phyloP scores from a whole-genome alignment of 2,888 invertebrate genomes.

The Pristionchus japonicus region DNA sequence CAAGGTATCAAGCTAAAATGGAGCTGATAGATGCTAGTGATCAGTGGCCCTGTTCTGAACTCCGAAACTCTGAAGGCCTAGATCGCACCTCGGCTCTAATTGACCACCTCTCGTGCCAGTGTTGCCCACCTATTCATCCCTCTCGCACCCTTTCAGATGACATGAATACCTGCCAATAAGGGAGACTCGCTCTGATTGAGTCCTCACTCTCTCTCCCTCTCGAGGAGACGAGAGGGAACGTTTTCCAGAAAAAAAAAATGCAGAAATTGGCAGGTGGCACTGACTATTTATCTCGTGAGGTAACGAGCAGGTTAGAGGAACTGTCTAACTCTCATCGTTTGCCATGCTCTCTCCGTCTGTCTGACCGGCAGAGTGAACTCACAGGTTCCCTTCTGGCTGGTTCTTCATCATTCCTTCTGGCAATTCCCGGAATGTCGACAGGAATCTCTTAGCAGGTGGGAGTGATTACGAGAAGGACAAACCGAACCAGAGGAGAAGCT shows the following conservation, averaged over 20 bases:
- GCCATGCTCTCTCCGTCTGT: too few relatives aligned
- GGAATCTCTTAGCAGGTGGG: background rate
- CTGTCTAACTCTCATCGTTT: too few relatives aligned
- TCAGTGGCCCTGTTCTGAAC: too few relatives aligned
- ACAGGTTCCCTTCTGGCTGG: background rate
- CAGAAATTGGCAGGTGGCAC: background rate
- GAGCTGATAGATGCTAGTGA: too few relatives aligned
- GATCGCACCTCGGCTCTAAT: constrained; percentile 13
- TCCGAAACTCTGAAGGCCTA: too few relatives aligned
- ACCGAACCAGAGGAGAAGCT: background rate
- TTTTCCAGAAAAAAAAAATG: background rate
- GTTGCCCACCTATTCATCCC: background rate
- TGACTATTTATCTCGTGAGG: background rate
- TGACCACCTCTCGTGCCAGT: background rate
- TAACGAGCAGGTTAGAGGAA: constrained; percentile 10
- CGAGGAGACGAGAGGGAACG: background rate
- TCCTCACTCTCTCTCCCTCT: too few relatives aligned
- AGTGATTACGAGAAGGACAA: background rate
- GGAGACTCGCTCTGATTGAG: background rate
- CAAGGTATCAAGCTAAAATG: background rate
- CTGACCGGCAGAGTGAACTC: too few relatives aligned
- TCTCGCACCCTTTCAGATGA: background rate
- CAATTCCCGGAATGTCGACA: background rate
- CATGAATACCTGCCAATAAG: background rate
- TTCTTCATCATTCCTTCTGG: background rate